Evolutionary conservation across 2,113 vertebrate species (phyloP).

Genomic region (Poecile atricapillus): DNA sequence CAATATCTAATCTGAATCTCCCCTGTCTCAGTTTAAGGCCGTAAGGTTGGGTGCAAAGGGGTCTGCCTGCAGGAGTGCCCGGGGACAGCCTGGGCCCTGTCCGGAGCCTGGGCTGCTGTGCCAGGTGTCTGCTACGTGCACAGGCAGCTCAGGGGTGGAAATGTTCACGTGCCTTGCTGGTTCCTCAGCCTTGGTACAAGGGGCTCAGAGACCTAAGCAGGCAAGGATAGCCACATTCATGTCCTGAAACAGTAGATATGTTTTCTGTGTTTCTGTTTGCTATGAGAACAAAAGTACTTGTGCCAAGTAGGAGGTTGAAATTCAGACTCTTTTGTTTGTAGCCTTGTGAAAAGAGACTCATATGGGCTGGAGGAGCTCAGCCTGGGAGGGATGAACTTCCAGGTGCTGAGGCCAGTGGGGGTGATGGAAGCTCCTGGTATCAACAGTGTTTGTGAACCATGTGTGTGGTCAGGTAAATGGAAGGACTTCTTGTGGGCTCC

Average conservation of each 20-base stretch:
- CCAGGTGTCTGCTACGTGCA: not conserved
- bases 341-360: not conserved
- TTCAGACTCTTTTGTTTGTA: not conserved
- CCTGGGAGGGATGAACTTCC: not conserved
- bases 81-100: not conserved
- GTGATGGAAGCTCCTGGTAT: not conserved
- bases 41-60: not conserved
- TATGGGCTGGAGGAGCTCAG: not conserved
- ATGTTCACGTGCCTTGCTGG: accelerated
- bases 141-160: not conserved
- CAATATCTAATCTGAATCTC: not conserved
- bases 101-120: accelerated
- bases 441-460: accelerated
- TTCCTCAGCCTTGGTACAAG: not conserved
- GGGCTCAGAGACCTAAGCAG: not conserved
- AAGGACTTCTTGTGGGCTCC: not conserved
- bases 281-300: not conserved
- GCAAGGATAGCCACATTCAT: accelerated
- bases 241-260: accelerated
- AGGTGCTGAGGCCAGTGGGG: not conserved
- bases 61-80: not conserved
- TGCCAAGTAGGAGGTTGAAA: not conserved
- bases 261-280: not conserved
- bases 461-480: not conserved
- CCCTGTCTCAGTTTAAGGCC: no score